A percentile compares a stretch with the other conserved stretches of the same genome.
Evolutionary conservation across 2,888 invertebrate species (phyloP).

Genomic region (Meteorus cinctellus): DNA sequence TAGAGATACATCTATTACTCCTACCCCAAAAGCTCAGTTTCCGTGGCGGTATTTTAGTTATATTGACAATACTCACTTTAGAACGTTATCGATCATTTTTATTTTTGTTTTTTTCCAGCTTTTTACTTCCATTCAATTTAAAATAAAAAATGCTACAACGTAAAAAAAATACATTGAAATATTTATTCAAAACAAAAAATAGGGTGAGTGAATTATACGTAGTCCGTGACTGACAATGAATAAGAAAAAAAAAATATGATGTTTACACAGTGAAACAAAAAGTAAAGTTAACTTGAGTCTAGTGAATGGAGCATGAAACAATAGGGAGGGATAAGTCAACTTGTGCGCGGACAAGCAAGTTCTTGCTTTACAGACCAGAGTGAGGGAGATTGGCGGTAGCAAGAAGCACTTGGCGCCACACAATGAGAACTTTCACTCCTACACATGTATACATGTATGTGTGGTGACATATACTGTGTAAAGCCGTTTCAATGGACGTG

Average conservation of each 20-base stretch:
- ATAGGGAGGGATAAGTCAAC: slow-evolving; percentile 10
- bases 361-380: slow-evolving; percentile 8
- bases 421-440: background rate
- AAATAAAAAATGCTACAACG: background rate
- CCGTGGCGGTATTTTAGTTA: background rate
- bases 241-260: background rate
- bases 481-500: background rate
- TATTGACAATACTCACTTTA: slow-evolving; percentile 2
- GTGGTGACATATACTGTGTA: background rate
- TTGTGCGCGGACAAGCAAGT: slow-evolving; percentile 14
- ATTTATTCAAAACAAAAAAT: background rate
- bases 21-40: background rate
- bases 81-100: background rate
- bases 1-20: background rate
- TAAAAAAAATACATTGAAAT: background rate
- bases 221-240: background rate
- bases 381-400: slow-evolving; percentile 2
- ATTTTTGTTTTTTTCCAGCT: background rate
- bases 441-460: background rate
- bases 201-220: background rate
- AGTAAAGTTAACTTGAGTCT: background rate
- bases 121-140: background rate
- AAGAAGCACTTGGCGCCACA: background rate
- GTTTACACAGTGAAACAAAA: slow-evolving; percentile 1
- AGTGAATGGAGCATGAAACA: slow-evolving; percentile 8